Percentiles rank a stretch among this genome's conserved stretches.
These are phyloP conservation scores for Vireo altiloquus DNA, from an alignment of 2,113 vertebrate genomes.

Conservation along the genomic window DNA sequence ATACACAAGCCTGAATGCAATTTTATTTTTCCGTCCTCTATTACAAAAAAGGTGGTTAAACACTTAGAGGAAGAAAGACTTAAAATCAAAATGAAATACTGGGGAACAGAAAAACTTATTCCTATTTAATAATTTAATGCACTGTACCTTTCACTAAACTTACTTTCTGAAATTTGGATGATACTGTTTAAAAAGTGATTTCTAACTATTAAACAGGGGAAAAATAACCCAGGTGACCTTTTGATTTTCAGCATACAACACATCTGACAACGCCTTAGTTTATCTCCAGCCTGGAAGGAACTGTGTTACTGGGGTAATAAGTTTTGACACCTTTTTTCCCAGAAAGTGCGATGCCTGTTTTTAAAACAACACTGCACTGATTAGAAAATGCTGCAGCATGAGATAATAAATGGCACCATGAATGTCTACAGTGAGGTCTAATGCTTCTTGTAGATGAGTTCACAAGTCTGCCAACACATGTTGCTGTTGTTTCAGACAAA, in stretches of 20 bases:
- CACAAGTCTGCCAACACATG: neutral
- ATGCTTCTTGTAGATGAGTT: slow-evolving; percentile 42
- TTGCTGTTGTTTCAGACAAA: neutral
- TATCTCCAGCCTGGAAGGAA: neutral
- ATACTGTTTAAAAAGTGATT: neutral
- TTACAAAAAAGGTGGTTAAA: slow-evolving; percentile 10
- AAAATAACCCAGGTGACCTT: neutral
- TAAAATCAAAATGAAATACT: neutral
- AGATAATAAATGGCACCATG: slow-evolving; percentile 33
- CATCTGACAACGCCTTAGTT: neutral
- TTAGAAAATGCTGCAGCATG: slow-evolving; percentile 34
- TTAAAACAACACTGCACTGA: slow-evolving; percentile 27
- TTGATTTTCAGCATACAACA: neutral
- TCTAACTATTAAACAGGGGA: neutral
- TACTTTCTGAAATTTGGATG: neutral
- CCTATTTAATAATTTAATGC: neutral
- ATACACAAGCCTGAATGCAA: neutral
- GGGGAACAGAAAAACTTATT: neutral
- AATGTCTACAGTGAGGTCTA: slow-evolving; percentile 11
- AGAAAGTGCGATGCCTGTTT: slow-evolving; percentile 29
- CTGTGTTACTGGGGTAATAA: neutral
- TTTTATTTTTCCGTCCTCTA: neutral
- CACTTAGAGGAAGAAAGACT: neutral
- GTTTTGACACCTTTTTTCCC: neutral
- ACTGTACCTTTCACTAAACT: neutral